phyloP scores from a whole-genome alignment of 2,888 invertebrate species.

The Pyrgus malvae region DNA sequence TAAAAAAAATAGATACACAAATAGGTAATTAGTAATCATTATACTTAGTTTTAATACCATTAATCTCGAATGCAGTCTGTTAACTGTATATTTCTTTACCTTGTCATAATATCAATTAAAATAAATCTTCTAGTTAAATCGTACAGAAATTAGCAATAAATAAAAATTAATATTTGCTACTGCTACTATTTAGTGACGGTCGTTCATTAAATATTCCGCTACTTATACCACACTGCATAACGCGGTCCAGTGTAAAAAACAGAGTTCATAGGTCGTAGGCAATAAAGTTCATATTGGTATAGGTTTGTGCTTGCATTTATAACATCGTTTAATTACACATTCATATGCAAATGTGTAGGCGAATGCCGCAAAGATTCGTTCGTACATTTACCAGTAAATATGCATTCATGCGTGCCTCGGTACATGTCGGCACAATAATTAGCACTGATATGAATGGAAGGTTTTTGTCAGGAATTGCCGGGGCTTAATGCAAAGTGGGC shows the following conservation, averaged over 20 bases:
- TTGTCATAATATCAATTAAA: neutral
- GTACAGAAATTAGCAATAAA: conserved; percentile 5
- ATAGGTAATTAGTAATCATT: no score
- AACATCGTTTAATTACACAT: conserved; percentile 78
- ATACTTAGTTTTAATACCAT: neutral
- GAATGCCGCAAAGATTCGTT: conserved; percentile 73
- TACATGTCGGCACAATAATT: conserved; percentile 72
- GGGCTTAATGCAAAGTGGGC: conserved; percentile 41
- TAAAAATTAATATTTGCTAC: neutral
- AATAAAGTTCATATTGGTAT: conserved; percentile 43
- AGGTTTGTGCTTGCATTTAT: conserved; percentile 32
- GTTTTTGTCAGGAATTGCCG: conserved; percentile 55
- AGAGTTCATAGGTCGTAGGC: conserved; percentile 30
- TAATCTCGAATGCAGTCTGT: neutral
- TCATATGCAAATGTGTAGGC: conserved; percentile 76
- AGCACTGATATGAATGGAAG: conserved; percentile 64
- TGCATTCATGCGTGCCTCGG: conserved; percentile 71
- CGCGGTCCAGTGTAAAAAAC: conserved; percentile 11
- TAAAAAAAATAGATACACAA: no score
- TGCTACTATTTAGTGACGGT: conserved; percentile 1
- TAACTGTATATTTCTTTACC: neutral
- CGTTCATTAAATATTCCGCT: conserved; percentile 16
- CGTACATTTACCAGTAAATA: conserved; percentile 61
- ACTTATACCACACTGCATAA: conserved; percentile 12
- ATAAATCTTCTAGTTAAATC: neutral